Conservation (phyloP, 2,113 vertebrate genomes). For the Holacanthus passer region DNA sequence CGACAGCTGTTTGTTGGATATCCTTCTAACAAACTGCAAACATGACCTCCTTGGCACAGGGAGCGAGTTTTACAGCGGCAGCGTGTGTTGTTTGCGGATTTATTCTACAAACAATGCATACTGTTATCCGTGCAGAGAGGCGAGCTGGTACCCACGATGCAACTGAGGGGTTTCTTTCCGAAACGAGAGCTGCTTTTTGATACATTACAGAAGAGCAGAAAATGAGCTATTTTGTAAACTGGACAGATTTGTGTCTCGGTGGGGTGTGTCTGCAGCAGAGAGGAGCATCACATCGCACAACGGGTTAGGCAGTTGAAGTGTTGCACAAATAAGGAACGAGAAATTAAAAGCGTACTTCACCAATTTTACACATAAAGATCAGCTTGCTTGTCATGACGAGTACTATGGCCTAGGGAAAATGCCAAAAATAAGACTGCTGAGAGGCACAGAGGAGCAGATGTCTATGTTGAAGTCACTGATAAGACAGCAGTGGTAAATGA, state of each 20-base stretch:
- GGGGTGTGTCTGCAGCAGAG: neutral
- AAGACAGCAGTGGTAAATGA: neutral
- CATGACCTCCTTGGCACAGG: neutral
- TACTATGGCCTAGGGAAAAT: neutral
- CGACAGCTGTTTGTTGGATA: constrained; percentile 15
- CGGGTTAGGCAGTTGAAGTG: no score
- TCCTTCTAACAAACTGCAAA: neutral
- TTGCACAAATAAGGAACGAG: no score
- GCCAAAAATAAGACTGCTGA: no score
- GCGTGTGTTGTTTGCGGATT: neutral
- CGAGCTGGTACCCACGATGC: neutral
- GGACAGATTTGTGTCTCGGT: neutral
- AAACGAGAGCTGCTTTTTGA: constrained; percentile 7
- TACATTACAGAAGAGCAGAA: neutral
- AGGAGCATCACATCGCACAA: neutral
- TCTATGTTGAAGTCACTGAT: neutral
- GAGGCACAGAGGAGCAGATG: neutral
- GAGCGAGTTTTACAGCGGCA: neutral
- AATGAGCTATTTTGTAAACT: neutral
- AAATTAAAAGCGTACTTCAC: no score
- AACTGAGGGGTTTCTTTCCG: constrained; percentile 2
- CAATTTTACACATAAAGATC: no score
- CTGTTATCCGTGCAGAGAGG: neutral
- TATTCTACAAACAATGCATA: constrained; percentile 5
- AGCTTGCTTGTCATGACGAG: no score